These are phyloP conservation scores for Limnephilus auricula DNA, from an alignment of 2,888 invertebrate species.

Conservation along the genomic window DNA sequence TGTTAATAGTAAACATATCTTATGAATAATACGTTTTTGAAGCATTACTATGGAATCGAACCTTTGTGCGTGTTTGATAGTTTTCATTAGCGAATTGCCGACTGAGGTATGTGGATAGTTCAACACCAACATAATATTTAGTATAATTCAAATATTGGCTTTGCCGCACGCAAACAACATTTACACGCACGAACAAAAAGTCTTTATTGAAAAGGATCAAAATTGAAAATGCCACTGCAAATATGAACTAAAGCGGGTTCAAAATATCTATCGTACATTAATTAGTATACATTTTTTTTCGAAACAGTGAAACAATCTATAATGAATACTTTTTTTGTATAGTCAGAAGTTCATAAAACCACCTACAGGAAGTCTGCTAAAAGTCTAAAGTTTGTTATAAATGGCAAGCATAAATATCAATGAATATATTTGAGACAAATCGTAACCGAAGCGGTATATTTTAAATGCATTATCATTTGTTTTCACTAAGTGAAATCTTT, in stretches of 20 bases:
- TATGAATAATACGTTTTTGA: not conserved
- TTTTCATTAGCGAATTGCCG: not conserved
- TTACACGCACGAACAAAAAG: not conserved
- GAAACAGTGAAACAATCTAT: not conserved
- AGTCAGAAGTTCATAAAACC: not conserved
- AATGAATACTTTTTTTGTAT: not conserved
- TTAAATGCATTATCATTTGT: too few species aligned
- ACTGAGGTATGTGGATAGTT: not conserved
- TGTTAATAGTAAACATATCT: too few species aligned
- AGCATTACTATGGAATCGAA: not conserved
- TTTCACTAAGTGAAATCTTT: too few species aligned
- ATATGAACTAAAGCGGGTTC: not conserved
- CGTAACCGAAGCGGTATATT: too few species aligned
- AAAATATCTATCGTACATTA: not conserved
- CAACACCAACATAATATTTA: not conserved
- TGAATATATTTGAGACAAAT: too few species aligned
- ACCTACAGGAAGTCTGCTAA: not conserved
- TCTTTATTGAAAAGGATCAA: not conserved
- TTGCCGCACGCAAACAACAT: not conserved
- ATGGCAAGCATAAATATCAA: too few species aligned
- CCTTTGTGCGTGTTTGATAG: not conserved
- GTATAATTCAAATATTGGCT: not conserved
- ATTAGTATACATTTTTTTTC: not conserved
- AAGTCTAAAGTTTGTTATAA: not conserved
- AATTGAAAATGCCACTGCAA: not conserved